Conservation (phyloP, 2,113 vertebrate species). For the Rhineura floridana region DNA sequence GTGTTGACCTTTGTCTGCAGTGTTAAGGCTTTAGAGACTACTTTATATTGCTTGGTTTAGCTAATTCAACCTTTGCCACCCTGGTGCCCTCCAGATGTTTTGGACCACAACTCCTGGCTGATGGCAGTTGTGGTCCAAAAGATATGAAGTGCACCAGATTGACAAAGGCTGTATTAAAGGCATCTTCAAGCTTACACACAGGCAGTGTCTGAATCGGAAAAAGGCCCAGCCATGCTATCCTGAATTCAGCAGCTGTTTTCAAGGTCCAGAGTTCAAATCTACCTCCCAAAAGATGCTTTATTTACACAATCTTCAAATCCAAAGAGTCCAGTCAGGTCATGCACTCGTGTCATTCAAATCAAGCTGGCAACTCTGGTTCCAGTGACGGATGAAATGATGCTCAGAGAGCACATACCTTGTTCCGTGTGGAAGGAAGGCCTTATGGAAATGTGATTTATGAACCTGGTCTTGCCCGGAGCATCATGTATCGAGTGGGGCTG, state of each 20-base stretch:
- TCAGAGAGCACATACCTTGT: not conserved
- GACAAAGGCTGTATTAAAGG: too few relatives aligned
- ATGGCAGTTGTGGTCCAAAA: too few relatives aligned
- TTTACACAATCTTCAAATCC: not conserved
- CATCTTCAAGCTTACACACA: too few relatives aligned
- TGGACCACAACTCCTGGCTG: too few relatives aligned
- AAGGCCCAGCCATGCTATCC: not conserved
- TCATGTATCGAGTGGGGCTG: not conserved
- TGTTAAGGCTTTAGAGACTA: too few relatives aligned
- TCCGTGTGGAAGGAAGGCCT: not conserved
- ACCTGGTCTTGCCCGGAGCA: not conserved
- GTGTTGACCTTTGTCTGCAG: too few relatives aligned
- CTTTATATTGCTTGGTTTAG: too few relatives aligned
- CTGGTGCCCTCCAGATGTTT: too few relatives aligned
- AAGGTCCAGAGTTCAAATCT: not conserved
- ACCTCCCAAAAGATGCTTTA: too few relatives aligned
- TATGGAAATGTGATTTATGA: not conserved
- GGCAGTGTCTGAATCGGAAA: not conserved
- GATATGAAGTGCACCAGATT: too few relatives aligned
- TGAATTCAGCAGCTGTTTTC: not conserved
- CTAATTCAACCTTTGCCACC: too few relatives aligned
- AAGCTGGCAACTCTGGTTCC: not conserved
- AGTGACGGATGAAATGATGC: not conserved
- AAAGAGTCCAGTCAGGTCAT: not conserved
- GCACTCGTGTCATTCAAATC: not conserved